phyloP scores from a whole-genome alignment of 2,888 invertebrate species.

The Hydrotaea diabolus region DNA sequence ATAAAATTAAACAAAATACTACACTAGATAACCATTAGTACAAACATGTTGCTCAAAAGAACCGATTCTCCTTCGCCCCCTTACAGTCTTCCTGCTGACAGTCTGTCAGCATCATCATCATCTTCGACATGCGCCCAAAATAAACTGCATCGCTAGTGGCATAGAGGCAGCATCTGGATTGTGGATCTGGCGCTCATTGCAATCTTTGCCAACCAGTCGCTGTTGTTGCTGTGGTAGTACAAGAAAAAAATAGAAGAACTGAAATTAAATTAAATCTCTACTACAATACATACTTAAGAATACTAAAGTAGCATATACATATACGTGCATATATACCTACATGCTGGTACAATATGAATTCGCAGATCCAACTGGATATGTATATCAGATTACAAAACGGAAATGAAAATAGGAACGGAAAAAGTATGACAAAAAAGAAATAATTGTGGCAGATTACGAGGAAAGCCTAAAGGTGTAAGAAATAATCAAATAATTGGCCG shows the following conservation, averaged over 20 bases:
- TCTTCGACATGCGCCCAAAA: background rate
- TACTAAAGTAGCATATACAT: slow-evolving; percentile 8
- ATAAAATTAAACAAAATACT: slow-evolving; percentile 63
- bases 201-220: background rate
- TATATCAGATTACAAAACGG: background rate
- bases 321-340: too few relatives aligned
- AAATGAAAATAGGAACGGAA: background rate
- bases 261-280: slow-evolving; percentile 63
- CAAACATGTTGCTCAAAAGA: background rate
- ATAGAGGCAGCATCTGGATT: background rate
- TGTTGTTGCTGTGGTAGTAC: background rate
- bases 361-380: slow-evolving; percentile 2
- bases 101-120: background rate
- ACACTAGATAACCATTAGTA: slow-evolving; percentile 45
- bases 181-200: background rate
- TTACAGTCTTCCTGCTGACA: background rate
- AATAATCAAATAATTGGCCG: background rate
- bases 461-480: background rate
- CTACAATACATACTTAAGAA: slow-evolving; percentile 51
- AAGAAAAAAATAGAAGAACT: slow-evolving; percentile 11
- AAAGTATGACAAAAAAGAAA: background rate
- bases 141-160: background rate
- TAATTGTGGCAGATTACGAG: background rate
- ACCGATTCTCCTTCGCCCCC: too few relatives aligned
- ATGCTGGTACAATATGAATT: too few relatives aligned